phyloP scores from a whole-genome alignment of 2,888 invertebrate species.

The Drosophila meridiana region DNA sequence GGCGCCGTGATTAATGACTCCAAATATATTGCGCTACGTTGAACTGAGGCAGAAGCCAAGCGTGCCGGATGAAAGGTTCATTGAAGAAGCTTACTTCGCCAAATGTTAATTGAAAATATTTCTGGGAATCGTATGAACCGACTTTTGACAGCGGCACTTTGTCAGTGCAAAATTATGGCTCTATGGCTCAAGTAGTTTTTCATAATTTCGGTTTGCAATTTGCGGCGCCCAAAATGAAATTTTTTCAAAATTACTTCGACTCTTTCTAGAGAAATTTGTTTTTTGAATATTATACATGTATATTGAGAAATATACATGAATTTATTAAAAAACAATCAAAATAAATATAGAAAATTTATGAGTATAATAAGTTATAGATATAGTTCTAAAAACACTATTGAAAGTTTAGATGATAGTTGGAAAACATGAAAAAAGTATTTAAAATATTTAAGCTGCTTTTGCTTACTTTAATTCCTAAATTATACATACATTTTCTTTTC shows the following conservation, averaged over 20 bases:
- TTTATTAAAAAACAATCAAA: neutral
- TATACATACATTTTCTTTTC: neutral
- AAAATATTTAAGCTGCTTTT: neutral
- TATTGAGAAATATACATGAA: neutral
- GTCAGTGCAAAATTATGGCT: slow-evolving; percentile 22
- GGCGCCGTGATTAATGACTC: slow-evolving; percentile 47
- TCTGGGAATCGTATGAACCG: slow-evolving; percentile 34
- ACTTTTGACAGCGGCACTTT: slow-evolving; percentile 43
- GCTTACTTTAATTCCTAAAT: neutral
- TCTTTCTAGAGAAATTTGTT: neutral
- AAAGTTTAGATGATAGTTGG: too few relatives aligned
- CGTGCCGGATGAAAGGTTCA: slow-evolving; percentile 23
- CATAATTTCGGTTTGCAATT: slow-evolving; percentile 1
- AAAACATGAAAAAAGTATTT: neutral
- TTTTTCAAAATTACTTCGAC: neutral
- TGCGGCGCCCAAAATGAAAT: neutral
- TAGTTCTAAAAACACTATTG: neutral
- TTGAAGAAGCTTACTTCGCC: slow-evolving; percentile 22
- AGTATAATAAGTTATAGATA: neutral
- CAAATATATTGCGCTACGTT: slow-evolving; percentile 35
- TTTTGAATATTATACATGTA: neutral
- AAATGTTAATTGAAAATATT: slow-evolving; percentile 56
- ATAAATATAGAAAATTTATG: too few relatives aligned
- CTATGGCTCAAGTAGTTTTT: neutral
- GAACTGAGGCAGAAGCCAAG: slow-evolving; percentile 20